phyloP scores from a whole-genome alignment of 2,888 invertebrate genomes.

The Polyommatus icarus region DNA sequence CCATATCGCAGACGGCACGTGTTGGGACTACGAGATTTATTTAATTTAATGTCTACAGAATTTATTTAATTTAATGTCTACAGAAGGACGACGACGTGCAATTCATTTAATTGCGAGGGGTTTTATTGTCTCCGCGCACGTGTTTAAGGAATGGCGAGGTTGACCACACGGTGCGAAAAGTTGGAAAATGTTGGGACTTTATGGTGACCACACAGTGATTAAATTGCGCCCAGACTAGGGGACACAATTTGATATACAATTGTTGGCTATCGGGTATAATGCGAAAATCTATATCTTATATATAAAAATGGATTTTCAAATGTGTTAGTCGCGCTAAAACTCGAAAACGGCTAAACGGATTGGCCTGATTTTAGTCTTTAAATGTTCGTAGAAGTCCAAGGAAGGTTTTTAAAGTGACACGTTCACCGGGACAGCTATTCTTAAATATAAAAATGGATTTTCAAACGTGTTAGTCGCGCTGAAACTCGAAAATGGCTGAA shows the following conservation, averaged over 20 bases:
- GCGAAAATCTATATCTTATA: too few species aligned
- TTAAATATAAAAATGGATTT: too few species aligned
- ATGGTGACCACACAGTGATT: not conserved
- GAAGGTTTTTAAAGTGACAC: too few species aligned
- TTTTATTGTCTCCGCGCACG: slow-evolving; percentile 33
- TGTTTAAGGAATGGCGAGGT: slow-evolving; percentile 26
- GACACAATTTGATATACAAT: not conserved
- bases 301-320: too few species aligned
- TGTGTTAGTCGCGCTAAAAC: too few species aligned
- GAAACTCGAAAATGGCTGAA: too few species aligned
- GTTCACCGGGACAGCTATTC: too few species aligned
- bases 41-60: slow-evolving; percentile 38
- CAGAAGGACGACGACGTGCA: slow-evolving; percentile 42
- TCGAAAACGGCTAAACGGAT: too few species aligned
- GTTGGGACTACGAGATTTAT: slow-evolving; percentile 15
- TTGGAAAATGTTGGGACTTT: not conserved
- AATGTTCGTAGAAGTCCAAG: too few species aligned
- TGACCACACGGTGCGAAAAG: not conserved
- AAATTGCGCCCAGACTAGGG: not conserved
- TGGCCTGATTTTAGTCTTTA: too few species aligned
- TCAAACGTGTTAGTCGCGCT: too few species aligned
- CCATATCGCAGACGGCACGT: slow-evolving; percentile 17
- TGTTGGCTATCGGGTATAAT: too few species aligned
- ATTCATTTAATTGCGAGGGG: slow-evolving; percentile 43
- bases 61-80: slow-evolving; percentile 35